A percentile compares a stretch with the other conserved stretches of the same genome.
These are phyloP conservation scores for Apocrypta bakeri DNA, from an alignment of 1,140 invertebrate species.

Conservation along the genomic window DNA sequence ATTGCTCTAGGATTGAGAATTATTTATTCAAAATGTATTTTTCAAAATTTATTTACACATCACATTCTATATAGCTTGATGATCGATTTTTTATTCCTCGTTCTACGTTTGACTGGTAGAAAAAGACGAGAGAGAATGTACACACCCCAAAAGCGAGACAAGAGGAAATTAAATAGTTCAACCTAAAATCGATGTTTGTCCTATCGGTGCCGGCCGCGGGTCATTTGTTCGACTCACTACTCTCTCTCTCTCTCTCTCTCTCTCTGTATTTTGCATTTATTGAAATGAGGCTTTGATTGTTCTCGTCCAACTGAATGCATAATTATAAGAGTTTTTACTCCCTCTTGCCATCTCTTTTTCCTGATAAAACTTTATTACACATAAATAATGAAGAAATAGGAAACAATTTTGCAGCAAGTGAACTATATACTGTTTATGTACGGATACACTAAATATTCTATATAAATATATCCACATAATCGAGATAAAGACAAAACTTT, in stretches of 20 bases:
- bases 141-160: conserved; percentile 1
- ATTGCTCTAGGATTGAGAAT: too few relatives aligned
- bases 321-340: too few relatives aligned
- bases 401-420: too few relatives aligned
- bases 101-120: not conserved
- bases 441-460: too few relatives aligned
- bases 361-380: too few relatives aligned
- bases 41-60: conserved; percentile 8
- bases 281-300: not conserved
- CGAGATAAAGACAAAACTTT: too few relatives aligned
- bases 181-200: not conserved
- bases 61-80: not conserved
- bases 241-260: too few relatives aligned
- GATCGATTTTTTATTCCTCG: conserved; percentile 27
- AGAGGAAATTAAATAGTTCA: conserved; percentile 25
- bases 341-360: too few relatives aligned
- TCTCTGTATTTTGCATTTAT: not conserved
- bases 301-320: not conserved
- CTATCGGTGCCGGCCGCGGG: not conserved
- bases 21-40: not conserved
- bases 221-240: not conserved
- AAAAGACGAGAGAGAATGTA: not conserved
- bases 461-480: too few relatives aligned
- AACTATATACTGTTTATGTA: too few relatives aligned
- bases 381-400: too few relatives aligned